Evolutionary conservation across 2,113 vertebrate species (phyloP).

Genomic region (Coregonus clupeaformis): DNA sequence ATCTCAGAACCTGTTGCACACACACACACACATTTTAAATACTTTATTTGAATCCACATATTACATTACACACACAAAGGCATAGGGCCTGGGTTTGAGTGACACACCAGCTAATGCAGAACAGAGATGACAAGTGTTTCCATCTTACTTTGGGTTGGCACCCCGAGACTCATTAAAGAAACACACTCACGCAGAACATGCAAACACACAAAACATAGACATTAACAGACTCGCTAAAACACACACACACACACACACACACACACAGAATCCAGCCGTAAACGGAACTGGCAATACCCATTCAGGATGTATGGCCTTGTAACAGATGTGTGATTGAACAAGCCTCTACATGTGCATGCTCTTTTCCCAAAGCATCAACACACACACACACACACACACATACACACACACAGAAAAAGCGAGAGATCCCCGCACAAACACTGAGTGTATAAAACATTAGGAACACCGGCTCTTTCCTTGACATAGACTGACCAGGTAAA

Average conservation of each 20-base stretch:
- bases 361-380: conserved; percentile 8
- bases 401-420: neutral
- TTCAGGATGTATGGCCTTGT: conserved; percentile 32
- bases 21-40: neutral
- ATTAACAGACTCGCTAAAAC: conserved; percentile 29
- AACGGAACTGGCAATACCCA: conserved; percentile 17
- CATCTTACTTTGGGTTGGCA: conserved; percentile 45
- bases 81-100: conserved; percentile 34
- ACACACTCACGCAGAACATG: conserved; percentile 31
- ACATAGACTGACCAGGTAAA: too few relatives aligned
- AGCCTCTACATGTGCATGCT: conserved; percentile 9
- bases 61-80: neutral
- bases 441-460: too few relatives aligned
- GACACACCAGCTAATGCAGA: conserved; percentile 40
- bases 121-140: conserved; percentile 47
- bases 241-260: neutral
- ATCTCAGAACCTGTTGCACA: too few relatives aligned
- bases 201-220: conserved; percentile 32
- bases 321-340: conserved; percentile 38
- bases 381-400: conserved; percentile 1
- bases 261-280: neutral
- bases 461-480: too few relatives aligned
- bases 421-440: too few relatives aligned
- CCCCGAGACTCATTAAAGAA: conserved; percentile 63
- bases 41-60: neutral